A percentile compares a stretch with the other conserved stretches of the same genome.
Conservation (phyloP, 2,888 invertebrate genomes). For the Nephrotoma appendiculata region DNA sequence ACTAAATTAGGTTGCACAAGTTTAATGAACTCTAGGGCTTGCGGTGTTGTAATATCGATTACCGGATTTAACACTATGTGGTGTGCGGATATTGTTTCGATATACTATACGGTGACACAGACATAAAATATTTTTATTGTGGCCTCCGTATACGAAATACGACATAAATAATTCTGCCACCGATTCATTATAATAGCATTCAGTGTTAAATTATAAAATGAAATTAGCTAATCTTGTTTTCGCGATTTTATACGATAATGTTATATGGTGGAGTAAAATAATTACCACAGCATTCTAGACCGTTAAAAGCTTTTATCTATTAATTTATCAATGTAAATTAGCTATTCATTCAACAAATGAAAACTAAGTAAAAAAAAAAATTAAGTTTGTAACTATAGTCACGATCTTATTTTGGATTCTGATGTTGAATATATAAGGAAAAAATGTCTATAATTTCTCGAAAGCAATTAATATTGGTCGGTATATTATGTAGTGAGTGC, state of each 20-base stretch:
- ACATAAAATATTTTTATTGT: not conserved
- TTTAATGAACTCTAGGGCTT: not conserved
- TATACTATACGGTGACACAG: not conserved
- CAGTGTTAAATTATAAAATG: not conserved
- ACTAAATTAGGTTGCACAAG: not conserved
- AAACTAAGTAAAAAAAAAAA: not conserved
- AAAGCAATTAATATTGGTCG: not conserved
- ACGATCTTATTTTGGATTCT: not conserved
- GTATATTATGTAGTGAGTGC: not conserved
- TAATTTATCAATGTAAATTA: not conserved
- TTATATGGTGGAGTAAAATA: not conserved
- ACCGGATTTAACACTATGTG: not conserved
- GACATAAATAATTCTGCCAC: not conserved
- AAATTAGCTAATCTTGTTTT: not conserved
- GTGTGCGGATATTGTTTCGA: not conserved
- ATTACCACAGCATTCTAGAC: not conserved
- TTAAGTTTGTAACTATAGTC: not conserved
- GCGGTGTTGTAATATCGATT: not conserved
- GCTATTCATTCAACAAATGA: not conserved
- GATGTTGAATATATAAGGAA: not conserved
- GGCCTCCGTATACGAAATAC: not conserved
- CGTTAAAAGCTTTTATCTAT: not conserved
- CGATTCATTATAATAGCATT: not conserved
- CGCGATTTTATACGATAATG: not conserved
- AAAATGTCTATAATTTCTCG: not conserved